Evolutionary conservation across 1,140 invertebrate species (phyloP), one percentile per base, ranked within the genome.

Genomic region (Palaemon carinicauda): DNA sequence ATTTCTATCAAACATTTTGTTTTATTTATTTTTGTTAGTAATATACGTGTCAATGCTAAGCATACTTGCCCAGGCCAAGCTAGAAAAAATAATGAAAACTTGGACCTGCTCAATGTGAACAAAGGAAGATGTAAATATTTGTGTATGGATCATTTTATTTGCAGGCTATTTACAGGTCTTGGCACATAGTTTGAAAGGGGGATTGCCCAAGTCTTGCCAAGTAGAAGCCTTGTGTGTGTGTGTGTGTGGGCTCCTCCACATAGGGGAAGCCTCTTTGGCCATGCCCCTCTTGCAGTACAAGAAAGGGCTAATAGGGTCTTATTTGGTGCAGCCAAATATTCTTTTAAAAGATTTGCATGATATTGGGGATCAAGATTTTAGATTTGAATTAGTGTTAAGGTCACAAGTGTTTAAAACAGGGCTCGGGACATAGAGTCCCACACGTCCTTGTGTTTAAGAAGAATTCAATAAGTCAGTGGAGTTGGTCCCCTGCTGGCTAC

Each of bases 61-160:
- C 73, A 56, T 50, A 60, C 73, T 78, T 50, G 82, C 82, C 82
- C 73, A 84, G 82, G 82, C 82, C 82, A 85, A 85, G 82, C 52
- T 77, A 21, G 51, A 80, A 80, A n/a, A 21, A 80, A 24, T 79
- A 41, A 82, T 41, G 19, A 19, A 75, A 54, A 84, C 82, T 79
- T 85, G 82, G 82, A 85, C 82, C 82, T 85, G 74, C 82, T 78
- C 82, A 85, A 85, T 69, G 54, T 78, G 77, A 85, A 79, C 77
- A 79, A 85, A 85, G 74, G 33, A 85, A 85, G 82, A 79, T 85
- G 82, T 85, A 85, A 65, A 85, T 85, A 85, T 85, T 85, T 85
- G 77, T 85, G 73, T 85, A 79, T 41, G 74, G 82, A 69, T 85
- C 50, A 85, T 84, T 65, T 41, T 52, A 56, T 53, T 73, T 83